These are phyloP conservation scores for Chloromyia formosa DNA, from an alignment of 2,888 invertebrate genomes.

Conservation along the genomic window DNA sequence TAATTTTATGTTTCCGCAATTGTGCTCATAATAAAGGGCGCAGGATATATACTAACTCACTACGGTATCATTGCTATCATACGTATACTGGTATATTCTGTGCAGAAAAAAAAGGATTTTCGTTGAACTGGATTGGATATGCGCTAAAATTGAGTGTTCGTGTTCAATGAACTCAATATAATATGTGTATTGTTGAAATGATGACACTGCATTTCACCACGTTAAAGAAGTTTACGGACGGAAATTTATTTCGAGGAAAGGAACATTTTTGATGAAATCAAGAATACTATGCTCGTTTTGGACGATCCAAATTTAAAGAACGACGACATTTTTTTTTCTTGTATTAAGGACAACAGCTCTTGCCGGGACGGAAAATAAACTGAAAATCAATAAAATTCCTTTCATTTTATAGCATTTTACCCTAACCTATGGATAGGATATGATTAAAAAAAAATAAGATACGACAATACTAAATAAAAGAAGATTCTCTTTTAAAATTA, in stretches of 20 bases:
- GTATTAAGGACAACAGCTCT: no score
- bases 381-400: constrained; percentile 6
- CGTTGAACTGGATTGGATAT: constrained; percentile 12
- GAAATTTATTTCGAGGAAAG: no score
- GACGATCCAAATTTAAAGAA: no score
- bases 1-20: constrained; percentile 41
- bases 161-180: constrained; percentile 17
- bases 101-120: constrained; percentile 15
- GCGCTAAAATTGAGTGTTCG: neutral
- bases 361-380: neutral
- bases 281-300: no score
- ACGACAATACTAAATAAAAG: no score
- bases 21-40: constrained; percentile 35
- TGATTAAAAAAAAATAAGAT: no score
- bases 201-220: neutral
- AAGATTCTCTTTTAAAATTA: constrained; percentile 12
- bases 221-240: neutral
- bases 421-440: no score
- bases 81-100: neutral
- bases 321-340: no score
- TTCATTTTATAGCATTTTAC: neutral
- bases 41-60: neutral
- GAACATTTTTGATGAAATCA: no score
- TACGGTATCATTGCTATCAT: neutral
- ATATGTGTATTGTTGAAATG: neutral